Percentiles rank a stretch among this genome's conserved stretches.
Conservation (phyloP, 2,113 vertebrate species). For the Peromyscus polionotus region DNA sequence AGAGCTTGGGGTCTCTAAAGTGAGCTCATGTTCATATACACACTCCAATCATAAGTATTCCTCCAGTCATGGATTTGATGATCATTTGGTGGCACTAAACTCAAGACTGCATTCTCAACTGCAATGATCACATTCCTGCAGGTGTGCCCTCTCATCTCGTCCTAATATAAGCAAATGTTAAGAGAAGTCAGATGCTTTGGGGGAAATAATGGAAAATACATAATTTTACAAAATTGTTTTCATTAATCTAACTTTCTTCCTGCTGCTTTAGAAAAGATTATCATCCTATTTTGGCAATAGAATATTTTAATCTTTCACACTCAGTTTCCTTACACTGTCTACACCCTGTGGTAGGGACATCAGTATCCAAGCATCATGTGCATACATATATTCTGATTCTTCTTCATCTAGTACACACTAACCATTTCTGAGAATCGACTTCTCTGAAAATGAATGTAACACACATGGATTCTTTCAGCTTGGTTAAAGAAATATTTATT, state of each 20-base stretch:
- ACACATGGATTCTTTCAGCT: not conserved
- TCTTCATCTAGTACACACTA: not conserved
- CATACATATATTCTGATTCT: not conserved
- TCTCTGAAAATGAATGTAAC: constrained; percentile 35
- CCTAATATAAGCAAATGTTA: not conserved
- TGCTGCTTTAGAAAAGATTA: not conserved
- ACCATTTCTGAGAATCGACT: constrained; percentile 18
- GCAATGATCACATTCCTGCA: not conserved
- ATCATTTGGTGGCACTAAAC: not conserved
- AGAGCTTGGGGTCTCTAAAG: not conserved
- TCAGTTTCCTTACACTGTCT: not conserved
- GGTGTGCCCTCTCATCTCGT: not conserved
- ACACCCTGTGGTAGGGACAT: not conserved
- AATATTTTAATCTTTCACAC: not conserved
- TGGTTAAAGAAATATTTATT: constrained; percentile 17
- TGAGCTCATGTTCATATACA: not conserved
- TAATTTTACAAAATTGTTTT: constrained; percentile 36
- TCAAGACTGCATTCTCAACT: not conserved
- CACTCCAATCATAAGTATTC: not conserved
- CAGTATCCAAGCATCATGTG: not conserved
- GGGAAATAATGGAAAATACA: not conserved
- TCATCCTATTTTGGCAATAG: not conserved
- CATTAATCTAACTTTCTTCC: not conserved
- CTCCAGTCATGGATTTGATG: not conserved
- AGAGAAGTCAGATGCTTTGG: not conserved